Conservation (phyloP, 2,888 invertebrate genomes). For the Drosophila barbarae region DNA sequence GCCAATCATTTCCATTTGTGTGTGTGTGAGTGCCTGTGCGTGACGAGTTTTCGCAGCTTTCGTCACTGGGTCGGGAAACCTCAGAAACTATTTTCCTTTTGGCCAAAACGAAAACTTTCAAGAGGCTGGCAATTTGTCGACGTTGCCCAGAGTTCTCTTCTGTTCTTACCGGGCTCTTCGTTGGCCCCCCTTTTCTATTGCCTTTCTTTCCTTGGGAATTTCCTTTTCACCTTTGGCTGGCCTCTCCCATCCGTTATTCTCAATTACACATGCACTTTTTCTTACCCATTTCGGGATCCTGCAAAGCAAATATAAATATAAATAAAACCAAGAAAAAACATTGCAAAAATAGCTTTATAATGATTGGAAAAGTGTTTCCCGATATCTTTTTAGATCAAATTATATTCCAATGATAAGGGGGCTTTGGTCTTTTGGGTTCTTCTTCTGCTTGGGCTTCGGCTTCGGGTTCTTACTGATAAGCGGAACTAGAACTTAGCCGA, state of each 20-base stretch:
- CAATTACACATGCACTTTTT: no score
- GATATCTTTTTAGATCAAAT: no score
- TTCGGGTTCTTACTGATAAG: no score
- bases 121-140: slow-evolving; percentile 35
- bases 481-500: no score
- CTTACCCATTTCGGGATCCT: no score
- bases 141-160: not conserved
- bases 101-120: slow-evolving; percentile 4
- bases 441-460: no score
- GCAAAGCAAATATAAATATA: not conserved
- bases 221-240: slow-evolving; percentile 24
- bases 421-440: no score
- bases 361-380: not conserved
- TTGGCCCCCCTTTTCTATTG: not conserved
- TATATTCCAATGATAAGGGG: no score
- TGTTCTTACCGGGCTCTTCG: not conserved
- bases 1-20: slow-evolving; percentile 4
- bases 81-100: slow-evolving; percentile 32
- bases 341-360: not conserved
- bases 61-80: slow-evolving; percentile 21
- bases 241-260: no score
- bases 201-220: not conserved
- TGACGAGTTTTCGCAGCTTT: slow-evolving; percentile 12
- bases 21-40: not conserved
- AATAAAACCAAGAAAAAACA: not conserved